A percentile compares a stretch with the other conserved stretches of the same genome.
Evolutionary conservation across 2,113 vertebrate species (phyloP).

Genomic region (Brachypodius melanocephalos): DNA sequence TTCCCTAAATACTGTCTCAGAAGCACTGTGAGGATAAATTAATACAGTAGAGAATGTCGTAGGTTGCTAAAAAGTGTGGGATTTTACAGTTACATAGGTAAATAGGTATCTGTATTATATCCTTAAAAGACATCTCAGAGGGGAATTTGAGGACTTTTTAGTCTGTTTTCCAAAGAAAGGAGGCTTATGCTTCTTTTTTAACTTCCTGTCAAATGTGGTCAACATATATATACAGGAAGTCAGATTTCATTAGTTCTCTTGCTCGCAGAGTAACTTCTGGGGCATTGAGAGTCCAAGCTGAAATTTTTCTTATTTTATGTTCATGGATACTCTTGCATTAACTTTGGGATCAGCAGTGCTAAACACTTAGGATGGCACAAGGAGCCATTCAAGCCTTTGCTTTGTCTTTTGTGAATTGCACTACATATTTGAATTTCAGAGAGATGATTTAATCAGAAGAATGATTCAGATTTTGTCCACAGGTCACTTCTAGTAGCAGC

Average conservation of each 20-base stretch:
- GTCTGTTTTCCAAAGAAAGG: neutral
- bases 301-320: neutral
- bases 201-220: neutral
- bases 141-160: neutral
- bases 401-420: neutral
- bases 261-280: neutral
- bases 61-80: neutral
- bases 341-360: neutral
- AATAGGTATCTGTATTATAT: neutral
- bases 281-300: neutral
- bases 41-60: neutral
- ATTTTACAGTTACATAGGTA: neutral
- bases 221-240: neutral
- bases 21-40: slow-evolving; percentile 25
- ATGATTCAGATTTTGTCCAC: neutral
- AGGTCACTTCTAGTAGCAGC: neutral
- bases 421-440: neutral
- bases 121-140: neutral
- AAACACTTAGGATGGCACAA: neutral
- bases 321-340: neutral
- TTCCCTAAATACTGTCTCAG: slow-evolving; percentile 2
- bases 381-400: neutral
- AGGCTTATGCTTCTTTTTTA: neutral
- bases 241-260: neutral
- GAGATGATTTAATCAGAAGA: neutral